phyloP scores from a whole-genome alignment of 2,888 invertebrate species.

The Onchidella celtica region DNA sequence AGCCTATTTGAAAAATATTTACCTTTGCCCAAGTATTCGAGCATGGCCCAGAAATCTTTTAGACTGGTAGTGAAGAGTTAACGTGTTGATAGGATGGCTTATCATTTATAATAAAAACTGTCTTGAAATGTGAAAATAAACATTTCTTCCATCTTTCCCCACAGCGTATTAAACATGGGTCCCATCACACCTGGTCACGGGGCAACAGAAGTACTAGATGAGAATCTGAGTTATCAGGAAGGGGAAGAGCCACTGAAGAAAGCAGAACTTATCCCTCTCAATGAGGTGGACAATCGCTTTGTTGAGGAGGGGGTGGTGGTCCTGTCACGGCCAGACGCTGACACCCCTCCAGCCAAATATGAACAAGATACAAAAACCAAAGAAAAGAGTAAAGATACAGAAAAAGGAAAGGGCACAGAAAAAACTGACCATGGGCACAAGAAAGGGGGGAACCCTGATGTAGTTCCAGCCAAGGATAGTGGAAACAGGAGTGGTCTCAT shows the following conservation, averaged over 20 bases:
- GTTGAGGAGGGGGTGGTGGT: constrained; percentile 69
- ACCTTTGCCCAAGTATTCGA: too few relatives aligned
- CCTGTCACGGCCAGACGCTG: constrained; percentile 58
- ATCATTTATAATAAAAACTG: too few relatives aligned
- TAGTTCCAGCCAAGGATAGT: constrained; percentile 17
- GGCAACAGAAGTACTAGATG: constrained; percentile 77
- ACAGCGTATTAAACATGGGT: constrained; percentile 64
- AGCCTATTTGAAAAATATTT: too few relatives aligned
- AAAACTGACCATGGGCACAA: constrained; percentile 43
- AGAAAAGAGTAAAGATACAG: constrained; percentile 65
- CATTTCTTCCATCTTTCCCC: too few relatives aligned
- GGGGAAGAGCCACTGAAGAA: constrained; percentile 70
- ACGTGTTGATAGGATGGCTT: too few relatives aligned
- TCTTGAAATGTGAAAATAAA: too few relatives aligned
- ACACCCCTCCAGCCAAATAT: constrained; percentile 67
- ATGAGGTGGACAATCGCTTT: constrained; percentile 71
- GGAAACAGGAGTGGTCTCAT: constrained; percentile 21
- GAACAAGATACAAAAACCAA: constrained; percentile 61
- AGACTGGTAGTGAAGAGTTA: too few relatives aligned
- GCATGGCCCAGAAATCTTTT: too few relatives aligned
- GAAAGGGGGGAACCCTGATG: constrained; percentile 24
- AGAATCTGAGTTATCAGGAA: constrained; percentile 73
- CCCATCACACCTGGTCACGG: constrained; percentile 66
- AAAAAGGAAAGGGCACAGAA: constrained; percentile 51
- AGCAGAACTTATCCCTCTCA: constrained; percentile 63